Evolutionary conservation across 2,113 vertebrate genomes (phyloP).

Genomic region (Myocastor coypus): DNA sequence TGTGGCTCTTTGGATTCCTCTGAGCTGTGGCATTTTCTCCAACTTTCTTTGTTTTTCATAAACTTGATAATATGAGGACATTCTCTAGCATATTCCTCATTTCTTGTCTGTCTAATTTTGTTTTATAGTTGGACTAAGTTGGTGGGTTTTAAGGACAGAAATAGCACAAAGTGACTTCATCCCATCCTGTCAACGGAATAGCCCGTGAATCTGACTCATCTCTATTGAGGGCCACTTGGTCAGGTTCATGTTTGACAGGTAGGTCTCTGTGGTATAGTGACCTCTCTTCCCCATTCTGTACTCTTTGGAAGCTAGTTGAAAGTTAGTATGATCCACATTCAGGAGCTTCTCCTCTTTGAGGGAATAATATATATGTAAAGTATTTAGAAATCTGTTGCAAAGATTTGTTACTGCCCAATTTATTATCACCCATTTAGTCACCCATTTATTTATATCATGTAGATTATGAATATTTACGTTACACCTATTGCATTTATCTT

Average conservation of each 20-base stretch:
- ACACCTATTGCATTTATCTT: not conserved
- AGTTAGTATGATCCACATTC: not conserved
- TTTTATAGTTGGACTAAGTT: not conserved
- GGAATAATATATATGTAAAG: not conserved
- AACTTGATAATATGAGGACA: not conserved
- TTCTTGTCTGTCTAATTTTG: slow-evolving; percentile 3
- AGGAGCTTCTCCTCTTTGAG: not conserved
- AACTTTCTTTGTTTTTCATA: not conserved
- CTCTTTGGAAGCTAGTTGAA: not conserved
- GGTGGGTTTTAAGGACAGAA: not conserved
- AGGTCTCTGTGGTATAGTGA: not conserved
- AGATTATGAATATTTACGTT: not conserved
- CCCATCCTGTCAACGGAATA: not conserved
- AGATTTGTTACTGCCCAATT: not conserved
- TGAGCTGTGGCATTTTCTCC: not conserved
- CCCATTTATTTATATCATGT: not conserved
- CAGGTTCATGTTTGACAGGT: not conserved
- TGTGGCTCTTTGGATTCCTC: not conserved
- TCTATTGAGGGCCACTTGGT: not conserved
- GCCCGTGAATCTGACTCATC: not conserved
- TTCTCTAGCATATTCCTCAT: not conserved
- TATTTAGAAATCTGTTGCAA: not conserved
- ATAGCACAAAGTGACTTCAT: not conserved
- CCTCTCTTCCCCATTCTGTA: not conserved
- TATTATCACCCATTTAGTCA: not conserved